Evolutionary conservation across 1,140 invertebrate genomes (phyloP), one percentile per base, ranked within the genome.

Genomic region (Atta cephalotes): DNA sequence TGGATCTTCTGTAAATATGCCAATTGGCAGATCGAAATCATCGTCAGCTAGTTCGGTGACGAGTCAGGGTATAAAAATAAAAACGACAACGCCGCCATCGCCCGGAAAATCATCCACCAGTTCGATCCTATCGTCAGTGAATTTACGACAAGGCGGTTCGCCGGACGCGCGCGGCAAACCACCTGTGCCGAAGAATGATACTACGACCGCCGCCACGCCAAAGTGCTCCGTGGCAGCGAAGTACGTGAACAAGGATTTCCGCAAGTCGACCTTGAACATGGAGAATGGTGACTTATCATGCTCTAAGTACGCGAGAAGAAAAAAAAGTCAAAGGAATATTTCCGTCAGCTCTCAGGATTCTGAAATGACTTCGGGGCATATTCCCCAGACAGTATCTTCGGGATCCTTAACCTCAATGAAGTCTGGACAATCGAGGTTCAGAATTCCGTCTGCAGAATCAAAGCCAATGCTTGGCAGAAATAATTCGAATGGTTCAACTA

Each of bases 191-290:
- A 95, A 95, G 86, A 92, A 74, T 87, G 93, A 95, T 86, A 91
- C 85, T 35, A 35, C 74, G 77, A 86, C 93, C 68, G 92, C 95
- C 71, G 87, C 92, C 71, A 60, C 56, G 56, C 62, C 85, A 3
- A 89, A 87, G 95, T 95, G 85, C 95, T 71, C 85, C 88, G 35
- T 85, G 51, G 18, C 76, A 45, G 77, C 85, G 0, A 96, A 96
- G 78, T 95, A 94, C 53, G 95, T 96, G 7, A 97, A 97, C 92
- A 97, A 97, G 94, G 97, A 97, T 92, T 97, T 97, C 91, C 95
- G 97, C 14, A 97, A 98, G 93, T 97, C 97, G 0, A 96, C 96
- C 0, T 93, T 97, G 10, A 98, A 97, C 92, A 97, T 97, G 96
- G 96, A 96, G 66, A 95, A 94, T 71, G 94, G 93, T 1, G 93